Evolutionary conservation across 2,113 vertebrate genomes (phyloP).

Genomic region (Miniopterus natalensis): DNA sequence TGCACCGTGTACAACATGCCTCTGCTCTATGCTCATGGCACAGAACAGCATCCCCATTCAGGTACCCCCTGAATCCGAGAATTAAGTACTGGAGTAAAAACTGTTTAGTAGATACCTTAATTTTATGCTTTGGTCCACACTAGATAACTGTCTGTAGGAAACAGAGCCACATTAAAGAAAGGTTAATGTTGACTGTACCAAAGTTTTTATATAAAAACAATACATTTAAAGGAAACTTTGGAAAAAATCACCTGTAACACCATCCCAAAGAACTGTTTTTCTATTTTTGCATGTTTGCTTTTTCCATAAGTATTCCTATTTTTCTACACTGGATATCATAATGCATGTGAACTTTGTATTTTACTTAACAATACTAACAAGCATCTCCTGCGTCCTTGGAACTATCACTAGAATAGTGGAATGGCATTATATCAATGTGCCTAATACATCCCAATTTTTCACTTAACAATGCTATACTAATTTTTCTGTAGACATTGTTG

Average conservation of each 20-base stretch:
- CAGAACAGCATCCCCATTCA: not conserved
- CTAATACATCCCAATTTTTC: not conserved
- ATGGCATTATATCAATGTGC: not conserved
- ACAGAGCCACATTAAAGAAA: not conserved
- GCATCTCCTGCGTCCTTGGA: not conserved
- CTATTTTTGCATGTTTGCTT: not conserved
- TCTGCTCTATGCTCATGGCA: not conserved
- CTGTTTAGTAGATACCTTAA: not conserved
- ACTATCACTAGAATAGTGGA: not conserved
- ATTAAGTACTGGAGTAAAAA: not conserved
- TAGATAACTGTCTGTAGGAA: not conserved
- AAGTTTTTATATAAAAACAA: conserved; percentile 26
- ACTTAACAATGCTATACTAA: not conserved
- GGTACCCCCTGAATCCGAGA: not conserved
- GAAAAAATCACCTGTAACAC: not conserved
- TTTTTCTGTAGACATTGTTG: not conserved
- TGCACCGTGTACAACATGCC: not conserved
- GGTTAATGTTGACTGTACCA: not conserved
- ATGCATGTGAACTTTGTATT: not conserved
- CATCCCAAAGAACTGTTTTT: not conserved
- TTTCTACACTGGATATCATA: not conserved
- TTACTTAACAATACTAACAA: not conserved
- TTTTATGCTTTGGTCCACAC: not conserved
- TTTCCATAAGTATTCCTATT: not conserved
- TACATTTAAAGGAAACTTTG: not conserved